Evolutionary conservation across 2,113 vertebrate genomes (phyloP).

Genomic region (Callipepla californica): DNA sequence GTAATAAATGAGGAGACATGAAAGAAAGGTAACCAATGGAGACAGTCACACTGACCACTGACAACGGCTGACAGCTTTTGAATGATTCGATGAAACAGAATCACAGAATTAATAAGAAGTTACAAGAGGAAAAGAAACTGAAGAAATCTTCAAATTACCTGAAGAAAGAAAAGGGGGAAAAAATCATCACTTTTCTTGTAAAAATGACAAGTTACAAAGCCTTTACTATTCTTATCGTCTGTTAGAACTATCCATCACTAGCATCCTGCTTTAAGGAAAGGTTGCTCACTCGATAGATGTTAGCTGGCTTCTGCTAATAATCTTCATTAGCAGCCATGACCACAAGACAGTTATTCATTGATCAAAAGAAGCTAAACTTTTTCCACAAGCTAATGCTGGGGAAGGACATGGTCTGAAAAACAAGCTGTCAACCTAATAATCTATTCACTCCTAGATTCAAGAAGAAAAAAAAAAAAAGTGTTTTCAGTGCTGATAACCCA

Average conservation of each 20-base stretch:
- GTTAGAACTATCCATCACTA: background rate
- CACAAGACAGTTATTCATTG: background rate
- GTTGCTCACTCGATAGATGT: background rate
- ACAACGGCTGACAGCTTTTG: background rate
- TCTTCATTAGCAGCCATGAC: background rate
- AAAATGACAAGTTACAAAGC: background rate
- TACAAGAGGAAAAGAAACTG: rapidly evolving
- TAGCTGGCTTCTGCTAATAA: background rate
- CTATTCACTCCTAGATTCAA: background rate
- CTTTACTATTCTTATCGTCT: background rate
- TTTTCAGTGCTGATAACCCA: background rate
- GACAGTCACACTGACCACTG: background rate
- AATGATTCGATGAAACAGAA: background rate
- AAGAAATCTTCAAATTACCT: background rate
- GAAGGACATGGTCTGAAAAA: background rate
- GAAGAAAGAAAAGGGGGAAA: background rate
- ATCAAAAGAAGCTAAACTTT: background rate
- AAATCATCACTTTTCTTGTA: background rate
- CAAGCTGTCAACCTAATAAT: background rate
- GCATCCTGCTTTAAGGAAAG: background rate
- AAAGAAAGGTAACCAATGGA: background rate
- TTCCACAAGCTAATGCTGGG: background rate
- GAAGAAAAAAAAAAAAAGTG: rapidly evolving
- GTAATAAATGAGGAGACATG: background rate
- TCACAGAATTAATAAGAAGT: background rate